These are phyloP conservation scores for Daphoenositta chrysoptera DNA, from an alignment of 2,113 vertebrate species.

Conservation along the genomic window DNA sequence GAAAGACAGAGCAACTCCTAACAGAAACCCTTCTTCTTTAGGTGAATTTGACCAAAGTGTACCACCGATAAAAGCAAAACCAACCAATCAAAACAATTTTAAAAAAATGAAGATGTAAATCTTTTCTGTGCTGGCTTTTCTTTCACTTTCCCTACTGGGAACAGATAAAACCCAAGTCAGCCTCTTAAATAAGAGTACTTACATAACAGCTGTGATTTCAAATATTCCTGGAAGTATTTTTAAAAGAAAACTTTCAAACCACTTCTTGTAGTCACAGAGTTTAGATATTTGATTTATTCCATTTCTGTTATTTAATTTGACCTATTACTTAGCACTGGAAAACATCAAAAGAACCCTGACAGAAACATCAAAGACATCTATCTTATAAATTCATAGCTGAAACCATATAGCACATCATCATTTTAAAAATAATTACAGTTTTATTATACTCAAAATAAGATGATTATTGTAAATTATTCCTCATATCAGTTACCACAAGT, in stretches of 20 bases:
- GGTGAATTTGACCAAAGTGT: neutral
- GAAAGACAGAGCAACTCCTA: neutral
- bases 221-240: conserved; percentile 7
- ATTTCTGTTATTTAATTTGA: conserved; percentile 40
- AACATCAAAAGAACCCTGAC: conserved; percentile 46
- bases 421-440: conserved; percentile 42
- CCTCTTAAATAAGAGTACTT: neutral
- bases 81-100: neutral
- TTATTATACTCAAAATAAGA: conserved; percentile 40
- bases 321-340: conserved; percentile 38
- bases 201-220: neutral
- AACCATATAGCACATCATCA: neutral
- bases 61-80: neutral
- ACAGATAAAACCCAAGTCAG: neutral
- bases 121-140: neutral
- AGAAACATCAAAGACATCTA: conserved; percentile 47
- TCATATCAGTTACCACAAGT: conserved; percentile 18
- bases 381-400: conserved; percentile 4
- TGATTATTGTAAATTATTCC: conserved; percentile 36
- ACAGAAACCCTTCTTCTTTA: neutral
- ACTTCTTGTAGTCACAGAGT: neutral
- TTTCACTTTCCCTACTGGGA: neutral
- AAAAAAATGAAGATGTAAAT: neutral
- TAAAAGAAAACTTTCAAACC: neutral
- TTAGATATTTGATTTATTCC: neutral